Conservation (phyloP, 2,888 invertebrate genomes). For the Synergus japonicus region DNA sequence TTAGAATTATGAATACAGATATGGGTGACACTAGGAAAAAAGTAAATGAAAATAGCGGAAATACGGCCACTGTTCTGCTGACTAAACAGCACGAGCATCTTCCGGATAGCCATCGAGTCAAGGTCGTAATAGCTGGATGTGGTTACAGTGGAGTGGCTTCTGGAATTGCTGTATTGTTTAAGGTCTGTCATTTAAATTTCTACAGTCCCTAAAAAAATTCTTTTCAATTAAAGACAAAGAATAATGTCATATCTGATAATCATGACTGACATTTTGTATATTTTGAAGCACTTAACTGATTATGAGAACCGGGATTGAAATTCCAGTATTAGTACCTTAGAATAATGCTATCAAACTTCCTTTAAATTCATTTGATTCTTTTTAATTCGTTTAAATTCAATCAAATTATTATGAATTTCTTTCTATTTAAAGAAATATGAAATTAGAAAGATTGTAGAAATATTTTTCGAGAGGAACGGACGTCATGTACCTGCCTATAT, state of each 20-base stretch:
- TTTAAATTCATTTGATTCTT: no score
- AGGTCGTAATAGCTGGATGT: constrained; percentile 70
- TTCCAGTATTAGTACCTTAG: no score
- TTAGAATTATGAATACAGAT: constrained; percentile 15
- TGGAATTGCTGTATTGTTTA: constrained; percentile 68
- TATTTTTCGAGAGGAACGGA: no score
- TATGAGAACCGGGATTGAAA: no score
- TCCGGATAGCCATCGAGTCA: constrained; percentile 62
- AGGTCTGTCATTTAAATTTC: constrained; percentile 60
- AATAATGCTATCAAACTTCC: no score
- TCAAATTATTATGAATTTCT: no score
- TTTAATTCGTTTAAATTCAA: no score
- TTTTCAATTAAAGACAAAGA: no score
- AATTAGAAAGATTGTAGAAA: neutral
- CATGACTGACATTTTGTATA: no score
- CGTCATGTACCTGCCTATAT: neutral
- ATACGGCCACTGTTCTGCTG: constrained; percentile 67
- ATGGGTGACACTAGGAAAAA: constrained; percentile 59
- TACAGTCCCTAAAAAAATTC: constrained; percentile 6
- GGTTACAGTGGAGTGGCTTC: constrained; percentile 68
- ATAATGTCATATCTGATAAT: no score
- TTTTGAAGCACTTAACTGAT: no score
- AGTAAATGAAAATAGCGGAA: constrained; percentile 51
- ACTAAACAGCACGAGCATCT: constrained; percentile 64
- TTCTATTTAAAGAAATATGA: neutral